Evolutionary conservation across 1,140 invertebrate genomes (phyloP), one percentile per base, ranked within the genome.

Genomic region (Penaeus chinensis): DNA sequence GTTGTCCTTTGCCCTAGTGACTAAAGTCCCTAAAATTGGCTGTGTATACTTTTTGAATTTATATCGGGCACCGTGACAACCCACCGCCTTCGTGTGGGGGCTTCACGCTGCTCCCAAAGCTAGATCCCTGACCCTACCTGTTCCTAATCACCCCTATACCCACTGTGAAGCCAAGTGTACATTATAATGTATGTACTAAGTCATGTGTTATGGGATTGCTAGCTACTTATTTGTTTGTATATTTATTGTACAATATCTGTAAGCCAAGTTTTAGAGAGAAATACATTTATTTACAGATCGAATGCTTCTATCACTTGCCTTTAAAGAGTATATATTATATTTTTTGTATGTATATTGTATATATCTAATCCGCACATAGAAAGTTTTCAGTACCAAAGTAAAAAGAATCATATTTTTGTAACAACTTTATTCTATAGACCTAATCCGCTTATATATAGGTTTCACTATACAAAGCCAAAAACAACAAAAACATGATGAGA

Each of bases 181-280:
- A 74, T 74, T 37, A n/a, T 74, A 74, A 27, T 74, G 71, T 74
- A 74, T 74, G 71, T 74, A 74, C 71, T 74, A 74, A 82, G 81
- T 83, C 81, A 82, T 76, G 66, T 82, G 86, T 83, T 63, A 42
- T 63, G 79, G 79, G 69, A 69, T 54, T 87, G 80, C 80, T 87
- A 85, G 86, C 80, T 71, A 87, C 80, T 76, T 82, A 87, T 82
- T 74, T 78, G 86, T 82, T 87, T 83, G 85, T 87, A 87, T 87
- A 87, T 87, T 87, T 87, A 87, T 82, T 83, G 80, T 83, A 87
- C 69, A 81, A 80, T 86, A 87, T 87, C 86, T 87, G 86, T 87
- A 87, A 81, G 77, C 86, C 86, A 83, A 87, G 86, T 87, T 87
- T 87, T 87, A 87, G 86, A 87, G 86, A 76, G 71, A 87, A 87